Percentiles rank a stretch among this genome's conserved stretches.
Evolutionary conservation across 2,113 vertebrate genomes (phyloP).

Genomic region (Falcunculus frontatus): DNA sequence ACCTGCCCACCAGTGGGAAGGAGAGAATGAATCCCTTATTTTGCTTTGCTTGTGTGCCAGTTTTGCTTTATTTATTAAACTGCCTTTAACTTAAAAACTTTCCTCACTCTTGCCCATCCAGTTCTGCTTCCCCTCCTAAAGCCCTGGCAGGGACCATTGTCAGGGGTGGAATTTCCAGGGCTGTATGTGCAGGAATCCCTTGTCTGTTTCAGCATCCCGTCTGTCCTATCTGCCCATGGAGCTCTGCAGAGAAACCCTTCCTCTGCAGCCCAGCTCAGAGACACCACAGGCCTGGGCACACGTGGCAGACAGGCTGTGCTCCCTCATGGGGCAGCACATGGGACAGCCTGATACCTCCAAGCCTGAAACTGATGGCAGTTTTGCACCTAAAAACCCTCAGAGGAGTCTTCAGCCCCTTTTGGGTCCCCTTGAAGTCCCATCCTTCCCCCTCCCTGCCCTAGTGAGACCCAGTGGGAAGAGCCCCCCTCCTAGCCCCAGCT

Average conservation of each 20-base stretch:
- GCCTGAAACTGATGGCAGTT: not conserved
- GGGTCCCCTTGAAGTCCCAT: not conserved
- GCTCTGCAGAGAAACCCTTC: not conserved
- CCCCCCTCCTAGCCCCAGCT: not conserved
- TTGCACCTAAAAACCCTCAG: not conserved
- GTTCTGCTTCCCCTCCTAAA: not conserved
- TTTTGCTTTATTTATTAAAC: not conserved
- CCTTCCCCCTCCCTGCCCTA: not conserved
- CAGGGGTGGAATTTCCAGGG: too few species aligned
- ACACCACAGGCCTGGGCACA: not conserved
- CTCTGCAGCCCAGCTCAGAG: not conserved
- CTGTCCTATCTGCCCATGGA: not conserved
- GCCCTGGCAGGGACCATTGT: not conserved
- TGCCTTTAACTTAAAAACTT: fast-evolving
- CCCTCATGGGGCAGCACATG: fast-evolving
- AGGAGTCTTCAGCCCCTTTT: not conserved
- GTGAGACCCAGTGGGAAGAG: not conserved
- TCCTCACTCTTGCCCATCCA: not conserved
- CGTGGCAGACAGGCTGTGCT: not conserved
- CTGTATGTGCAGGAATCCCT: not conserved
- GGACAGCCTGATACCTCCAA: not conserved
- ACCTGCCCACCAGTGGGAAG: not conserved
- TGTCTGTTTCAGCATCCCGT: not conserved
- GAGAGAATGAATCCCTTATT: not conserved
- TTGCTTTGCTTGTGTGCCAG: not conserved